A percentile compares a stretch with the other conserved stretches of the same genome.
These are phyloP conservation scores for Trachelus iudaicus DNA, from an alignment of 2,888 invertebrate genomes.

Conservation along the genomic window DNA sequence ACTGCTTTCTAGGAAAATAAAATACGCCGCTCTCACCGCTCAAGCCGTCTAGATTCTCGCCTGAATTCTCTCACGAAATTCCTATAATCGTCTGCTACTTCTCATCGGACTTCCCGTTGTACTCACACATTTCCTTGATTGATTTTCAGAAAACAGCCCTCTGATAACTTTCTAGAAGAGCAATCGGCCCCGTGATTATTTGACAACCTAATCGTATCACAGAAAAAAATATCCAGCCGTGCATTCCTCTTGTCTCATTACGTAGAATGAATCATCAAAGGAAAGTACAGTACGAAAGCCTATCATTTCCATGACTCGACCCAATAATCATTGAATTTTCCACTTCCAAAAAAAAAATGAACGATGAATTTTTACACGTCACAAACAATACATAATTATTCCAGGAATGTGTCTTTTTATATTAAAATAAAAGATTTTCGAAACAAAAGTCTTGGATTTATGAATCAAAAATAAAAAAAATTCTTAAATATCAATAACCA, in stretches of 20 bases:
- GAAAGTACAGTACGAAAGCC: slow-evolving; percentile 19
- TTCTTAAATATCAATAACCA: not conserved
- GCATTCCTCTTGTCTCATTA: not conserved
- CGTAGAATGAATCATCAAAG: slow-evolving; percentile 18
- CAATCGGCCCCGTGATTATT: not conserved
- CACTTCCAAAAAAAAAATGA: slow-evolving; percentile 25
- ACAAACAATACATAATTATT: not conserved
- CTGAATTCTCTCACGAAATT: slow-evolving; percentile 17
- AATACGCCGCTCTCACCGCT: not conserved
- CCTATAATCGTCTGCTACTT: slow-evolving; percentile 13
- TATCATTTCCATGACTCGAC: slow-evolving; percentile 32
- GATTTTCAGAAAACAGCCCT: not conserved
- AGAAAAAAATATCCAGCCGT: not conserved
- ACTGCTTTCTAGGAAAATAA: slow-evolving; percentile 30
- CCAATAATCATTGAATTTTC: slow-evolving; percentile 36
- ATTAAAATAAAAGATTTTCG: not conserved
- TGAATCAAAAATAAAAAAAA: not conserved
- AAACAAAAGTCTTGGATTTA: not conserved
- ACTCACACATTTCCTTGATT: not conserved
- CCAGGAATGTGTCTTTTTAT: not conserved
- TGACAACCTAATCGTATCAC: not conserved
- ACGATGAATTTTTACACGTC: not conserved
- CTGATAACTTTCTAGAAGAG: not conserved
- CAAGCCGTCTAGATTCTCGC: not conserved
- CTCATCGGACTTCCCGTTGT: not conserved